Conservation (phyloP, 2,888 invertebrate genomes). For the Diploptera punctata region DNA sequence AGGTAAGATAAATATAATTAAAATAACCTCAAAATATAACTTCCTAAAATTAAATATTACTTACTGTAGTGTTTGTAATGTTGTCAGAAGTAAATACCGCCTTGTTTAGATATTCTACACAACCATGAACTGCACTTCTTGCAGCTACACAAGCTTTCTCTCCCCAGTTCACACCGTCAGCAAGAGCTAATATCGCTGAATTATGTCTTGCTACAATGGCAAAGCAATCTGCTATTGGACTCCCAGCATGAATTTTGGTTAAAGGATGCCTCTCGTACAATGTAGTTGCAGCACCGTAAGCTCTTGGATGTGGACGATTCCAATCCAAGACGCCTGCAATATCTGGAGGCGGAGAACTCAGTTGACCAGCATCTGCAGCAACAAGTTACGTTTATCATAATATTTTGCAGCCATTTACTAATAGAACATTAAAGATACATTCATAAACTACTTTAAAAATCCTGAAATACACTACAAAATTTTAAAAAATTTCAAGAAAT, state of each 20-base stretch:
- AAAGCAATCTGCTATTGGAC: conserved; percentile 89
- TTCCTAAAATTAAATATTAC: conserved; percentile 58
- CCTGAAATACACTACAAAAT: no score
- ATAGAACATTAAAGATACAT: no score
- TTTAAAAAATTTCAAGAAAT: no score
- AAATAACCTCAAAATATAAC: no score
- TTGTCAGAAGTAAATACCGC: conserved; percentile 61
- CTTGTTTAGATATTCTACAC: conserved; percentile 81
- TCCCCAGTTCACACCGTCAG: conserved; percentile 94
- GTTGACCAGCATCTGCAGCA: background rate
- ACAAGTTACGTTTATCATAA: no score
- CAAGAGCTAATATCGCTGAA: conserved; percentile 78
- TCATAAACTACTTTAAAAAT: no score
- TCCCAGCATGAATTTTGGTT: conserved; percentile 72
- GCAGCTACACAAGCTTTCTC: conserved; percentile 84
- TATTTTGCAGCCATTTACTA: no score
- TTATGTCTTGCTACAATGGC: conserved; percentile 75
- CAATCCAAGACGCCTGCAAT: conserved; percentile 61
- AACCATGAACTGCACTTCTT: conserved; percentile 85
- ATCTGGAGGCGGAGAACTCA: conserved; percentile 42
- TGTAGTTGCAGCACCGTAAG: conserved; percentile 76
- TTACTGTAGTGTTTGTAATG: conserved; percentile 55
- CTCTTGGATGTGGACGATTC: conserved; percentile 63
- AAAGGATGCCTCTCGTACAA: conserved; percentile 85
- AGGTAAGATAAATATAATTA: no score